Evolutionary conservation across 2,113 vertebrate species (phyloP).

Genomic region (Oenanthe oenanthe): DNA sequence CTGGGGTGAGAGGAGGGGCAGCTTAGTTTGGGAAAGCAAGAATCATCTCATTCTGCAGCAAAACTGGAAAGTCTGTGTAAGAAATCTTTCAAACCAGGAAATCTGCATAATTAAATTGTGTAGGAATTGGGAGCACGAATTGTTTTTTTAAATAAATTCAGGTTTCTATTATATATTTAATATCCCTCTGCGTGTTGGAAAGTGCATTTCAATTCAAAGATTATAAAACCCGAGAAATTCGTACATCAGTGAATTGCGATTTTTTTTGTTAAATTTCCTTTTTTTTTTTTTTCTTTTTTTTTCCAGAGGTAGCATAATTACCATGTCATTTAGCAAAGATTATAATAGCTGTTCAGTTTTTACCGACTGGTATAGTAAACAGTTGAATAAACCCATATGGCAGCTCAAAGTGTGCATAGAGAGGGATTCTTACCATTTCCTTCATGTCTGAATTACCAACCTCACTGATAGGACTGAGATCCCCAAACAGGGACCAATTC

Average conservation of each 20-base stretch:
- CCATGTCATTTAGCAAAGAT: conserved; percentile 67
- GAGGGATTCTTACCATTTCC: conserved; percentile 24
- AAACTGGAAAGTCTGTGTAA: background rate
- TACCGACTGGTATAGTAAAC: conserved; percentile 67
- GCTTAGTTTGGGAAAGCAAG: background rate
- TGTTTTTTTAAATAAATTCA: conserved; percentile 31
- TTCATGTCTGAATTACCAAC: conserved; percentile 32
- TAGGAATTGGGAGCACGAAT: background rate
- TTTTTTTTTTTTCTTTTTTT: background rate
- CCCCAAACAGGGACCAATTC: conserved; percentile 1
- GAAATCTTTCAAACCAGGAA: background rate
- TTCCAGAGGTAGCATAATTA: conserved; percentile 69
- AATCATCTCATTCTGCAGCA: background rate
- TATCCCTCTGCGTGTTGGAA: conserved; percentile 22
- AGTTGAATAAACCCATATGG: conserved; percentile 70
- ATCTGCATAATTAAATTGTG: conserved; percentile 28
- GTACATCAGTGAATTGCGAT: conserved; percentile 29
- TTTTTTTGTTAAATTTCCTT: background rate
- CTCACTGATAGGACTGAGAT: background rate
- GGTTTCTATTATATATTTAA: conserved; percentile 31
- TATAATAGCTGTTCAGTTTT: conserved; percentile 69
- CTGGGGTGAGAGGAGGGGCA: background rate
- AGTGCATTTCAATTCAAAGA: conserved; percentile 43
- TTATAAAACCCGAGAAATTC: conserved; percentile 24
- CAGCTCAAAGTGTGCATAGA: conserved; percentile 24